These are phyloP conservation scores for Maniola hyperantus DNA, from an alignment of 2,888 invertebrate species.

Conservation along the genomic window DNA sequence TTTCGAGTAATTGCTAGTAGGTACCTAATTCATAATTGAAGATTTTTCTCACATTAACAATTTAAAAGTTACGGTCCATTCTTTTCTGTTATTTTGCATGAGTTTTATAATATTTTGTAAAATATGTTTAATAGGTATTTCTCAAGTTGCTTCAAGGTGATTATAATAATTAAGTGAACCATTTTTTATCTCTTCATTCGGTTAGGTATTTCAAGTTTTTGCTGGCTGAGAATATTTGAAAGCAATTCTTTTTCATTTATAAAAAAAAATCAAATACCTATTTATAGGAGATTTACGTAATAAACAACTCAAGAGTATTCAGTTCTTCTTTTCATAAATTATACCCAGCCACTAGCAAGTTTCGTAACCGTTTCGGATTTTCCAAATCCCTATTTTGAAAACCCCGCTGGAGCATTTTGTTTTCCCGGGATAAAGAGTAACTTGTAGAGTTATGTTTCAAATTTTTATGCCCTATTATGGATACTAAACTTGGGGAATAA, in stretches of 20 bases:
- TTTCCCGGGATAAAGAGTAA: too few relatives aligned
- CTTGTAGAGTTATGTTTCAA: too few relatives aligned
- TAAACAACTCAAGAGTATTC: too few relatives aligned
- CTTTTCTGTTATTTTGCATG: conserved; percentile 18
- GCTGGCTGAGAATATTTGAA: conserved; percentile 1
- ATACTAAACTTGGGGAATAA: too few relatives aligned
- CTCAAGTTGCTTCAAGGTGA: conserved; percentile 18
- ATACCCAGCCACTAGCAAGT: too few relatives aligned
- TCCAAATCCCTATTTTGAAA: too few relatives aligned
- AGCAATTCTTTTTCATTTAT: neutral
- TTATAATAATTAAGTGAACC: conserved; percentile 11
- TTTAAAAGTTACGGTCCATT: conserved; percentile 15
- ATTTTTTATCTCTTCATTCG: conserved; percentile 9
- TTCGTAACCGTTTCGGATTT: too few relatives aligned
- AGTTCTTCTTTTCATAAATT: too few relatives aligned
- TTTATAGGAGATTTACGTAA: too few relatives aligned
- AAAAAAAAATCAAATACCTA: too few relatives aligned
- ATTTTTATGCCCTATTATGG: too few relatives aligned
- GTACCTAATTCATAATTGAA: neutral
- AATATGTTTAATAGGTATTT: conserved; percentile 5
- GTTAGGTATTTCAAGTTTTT: conserved; percentile 9
- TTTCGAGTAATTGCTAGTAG: neutral
- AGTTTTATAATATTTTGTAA: conserved; percentile 9
- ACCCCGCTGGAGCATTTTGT: too few relatives aligned
- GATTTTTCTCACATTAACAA: conserved; percentile 18